Evolutionary conservation across 2,888 invertebrate genomes (phyloP), one percentile per base, ranked within the genome.

Genomic region (Oeneis ivallda): DNA sequence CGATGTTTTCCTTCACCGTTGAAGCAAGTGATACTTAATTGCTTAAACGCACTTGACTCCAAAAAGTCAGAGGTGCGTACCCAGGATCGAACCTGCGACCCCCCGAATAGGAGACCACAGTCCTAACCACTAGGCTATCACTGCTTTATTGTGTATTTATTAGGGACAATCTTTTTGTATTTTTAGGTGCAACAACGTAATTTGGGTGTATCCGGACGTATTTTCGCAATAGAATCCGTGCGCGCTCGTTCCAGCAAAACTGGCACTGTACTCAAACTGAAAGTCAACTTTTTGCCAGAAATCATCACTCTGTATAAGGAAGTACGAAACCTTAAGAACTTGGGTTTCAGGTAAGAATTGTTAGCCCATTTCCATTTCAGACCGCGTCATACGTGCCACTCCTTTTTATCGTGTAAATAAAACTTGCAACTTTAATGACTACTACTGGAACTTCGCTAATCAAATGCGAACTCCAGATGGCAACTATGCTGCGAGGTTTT

Each of bases 251-350:
- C 95, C 61, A 96, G 96, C 62, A 95, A 97, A 72, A 94, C 94
- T 2, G 94, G 94, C 11, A 98, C 96, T 79, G 94, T 97, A n/a
- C 91, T 98, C 57, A 97, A 97, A 78, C 83, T 99, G 66, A 96
- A 97, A 84, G 96, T 97, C 0, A 99, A 99, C 92, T 99, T 99
- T 84, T 93, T 98, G 66, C 98, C 99, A 0, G 99, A 99, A 88
- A 98, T 99, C 78, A 99, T 99, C 70, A 98, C 98, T 0, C 92
- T 99, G 45, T 98, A 98, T 49, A 99, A 99, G 87, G 99, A 99
- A 94, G 99, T 98, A 39, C 94, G 99, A 58, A 98, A 99, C 87
- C 93, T 99, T 81, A 98, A 98, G 82, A 98, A 97, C 85, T 93
- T 99, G 62, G 98, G 98, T 70, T 99, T 98, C 91, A 92, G 94